Evolutionary conservation across 2,888 invertebrate species (phyloP).

Genomic region (Parnassius smintheus): DNA sequence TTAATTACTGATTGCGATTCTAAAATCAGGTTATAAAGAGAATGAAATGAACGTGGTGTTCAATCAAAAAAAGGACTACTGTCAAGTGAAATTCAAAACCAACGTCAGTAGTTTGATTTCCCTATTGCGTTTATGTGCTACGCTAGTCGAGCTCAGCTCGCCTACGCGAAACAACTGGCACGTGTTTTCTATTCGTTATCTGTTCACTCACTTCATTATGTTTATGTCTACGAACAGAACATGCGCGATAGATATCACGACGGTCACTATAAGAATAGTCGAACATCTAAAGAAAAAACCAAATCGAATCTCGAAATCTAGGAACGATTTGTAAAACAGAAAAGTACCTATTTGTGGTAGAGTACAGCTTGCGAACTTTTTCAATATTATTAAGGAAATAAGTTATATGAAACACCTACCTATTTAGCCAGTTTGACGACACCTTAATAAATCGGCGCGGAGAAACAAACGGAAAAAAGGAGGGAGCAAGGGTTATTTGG

Average conservation of each 20-base stretch:
- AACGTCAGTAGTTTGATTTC: slow-evolving; percentile 23
- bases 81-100: slow-evolving; percentile 24
- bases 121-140: slow-evolving; percentile 12
- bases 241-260: slow-evolving; percentile 33
- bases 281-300: slow-evolving; percentile 18
- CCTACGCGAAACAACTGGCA: slow-evolving; percentile 43
- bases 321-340: too few species aligned
- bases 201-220: slow-evolving; percentile 32
- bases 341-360: too few species aligned
- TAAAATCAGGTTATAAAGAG: slow-evolving; percentile 1
- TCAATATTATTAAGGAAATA: too few species aligned
- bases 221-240: slow-evolving; percentile 35
- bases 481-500: slow-evolving; percentile 47
- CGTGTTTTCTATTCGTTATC: slow-evolving; percentile 41
- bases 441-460: neutral
- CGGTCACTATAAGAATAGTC: slow-evolving; percentile 40
- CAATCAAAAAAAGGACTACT: slow-evolving; percentile 33
- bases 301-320: neutral
- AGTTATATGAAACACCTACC: too few species aligned
- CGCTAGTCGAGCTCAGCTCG: slow-evolving; percentile 33
- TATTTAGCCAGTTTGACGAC: neutral
- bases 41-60: neutral
- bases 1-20: neutral
- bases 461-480: slow-evolving; percentile 25
- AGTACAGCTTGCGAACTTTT: too few species aligned